These are phyloP conservation scores for Parochlus steinenii DNA, from an alignment of 2,888 invertebrate species.

Conservation along the genomic window DNA sequence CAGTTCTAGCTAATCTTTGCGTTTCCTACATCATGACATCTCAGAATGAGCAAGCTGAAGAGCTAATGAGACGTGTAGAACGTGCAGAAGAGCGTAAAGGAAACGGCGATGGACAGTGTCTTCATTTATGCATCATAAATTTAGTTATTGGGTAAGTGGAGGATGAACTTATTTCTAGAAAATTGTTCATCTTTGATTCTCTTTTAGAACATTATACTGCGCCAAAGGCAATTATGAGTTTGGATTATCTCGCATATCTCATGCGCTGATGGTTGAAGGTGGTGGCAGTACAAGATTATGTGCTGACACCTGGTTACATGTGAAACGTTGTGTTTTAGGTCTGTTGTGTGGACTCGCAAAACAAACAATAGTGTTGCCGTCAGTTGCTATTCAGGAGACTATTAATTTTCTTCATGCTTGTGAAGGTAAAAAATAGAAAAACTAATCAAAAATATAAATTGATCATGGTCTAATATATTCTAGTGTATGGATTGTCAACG, in stretches of 20 bases:
- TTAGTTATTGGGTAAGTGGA: conserved; percentile 73
- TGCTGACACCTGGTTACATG: conserved; percentile 97
- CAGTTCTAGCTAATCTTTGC: conserved; percentile 93
- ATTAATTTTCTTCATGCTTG: conserved; percentile 73
- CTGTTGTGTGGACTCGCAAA: conserved; percentile 71
- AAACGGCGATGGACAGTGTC: conserved; percentile 83
- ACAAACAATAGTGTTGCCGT: conserved; percentile 66
- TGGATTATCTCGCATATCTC: conserved; percentile 92
- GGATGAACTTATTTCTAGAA: neutral
- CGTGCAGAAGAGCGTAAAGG: conserved; percentile 90
- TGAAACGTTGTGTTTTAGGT: conserved; percentile 86
- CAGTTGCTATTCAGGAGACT: conserved; percentile 66
- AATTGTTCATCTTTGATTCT: conserved; percentile 25
- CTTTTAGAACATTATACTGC: conserved; percentile 90
- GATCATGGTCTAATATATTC: conserved; percentile 8
- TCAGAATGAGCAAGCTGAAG: conserved; percentile 97
- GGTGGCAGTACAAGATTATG: conserved; percentile 53
- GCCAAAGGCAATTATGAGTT: conserved; percentile 99
- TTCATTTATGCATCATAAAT: conserved; percentile 96
- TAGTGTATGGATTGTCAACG: conserved; percentile 26
- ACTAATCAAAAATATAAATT: neutral
- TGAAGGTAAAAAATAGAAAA: conserved; percentile 38
- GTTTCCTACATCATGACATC: conserved; percentile 99
- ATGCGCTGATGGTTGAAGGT: conserved; percentile 47
- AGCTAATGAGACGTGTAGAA: conserved; percentile 95